Evolutionary conservation across 2,888 invertebrate species (phyloP).

Genomic region (Flexamia atlantica): DNA sequence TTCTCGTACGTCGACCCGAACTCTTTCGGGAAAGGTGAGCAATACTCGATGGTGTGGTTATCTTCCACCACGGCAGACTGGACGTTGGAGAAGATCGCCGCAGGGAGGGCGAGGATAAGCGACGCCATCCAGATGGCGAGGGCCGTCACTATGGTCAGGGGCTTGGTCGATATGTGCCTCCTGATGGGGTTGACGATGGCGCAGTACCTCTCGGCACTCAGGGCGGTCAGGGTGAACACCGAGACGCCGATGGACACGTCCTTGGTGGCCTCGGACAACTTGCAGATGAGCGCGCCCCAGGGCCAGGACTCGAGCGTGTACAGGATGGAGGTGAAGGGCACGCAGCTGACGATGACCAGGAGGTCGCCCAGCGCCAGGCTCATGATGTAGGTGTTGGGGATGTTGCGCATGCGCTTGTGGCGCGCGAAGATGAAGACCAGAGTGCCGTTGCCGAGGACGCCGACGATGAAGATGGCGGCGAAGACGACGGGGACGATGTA

Average conservation of each 20-base stretch:
- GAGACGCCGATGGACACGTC: constrained; percentile 93
- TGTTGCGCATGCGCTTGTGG: constrained; percentile 92
- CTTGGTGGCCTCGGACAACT: constrained; percentile 89
- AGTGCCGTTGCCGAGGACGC: constrained; percentile 93
- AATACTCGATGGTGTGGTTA: constrained; percentile 81
- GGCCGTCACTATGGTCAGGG: constrained; percentile 80
- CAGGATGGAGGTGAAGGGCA: constrained; percentile 90
- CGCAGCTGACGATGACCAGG: constrained; percentile 87
- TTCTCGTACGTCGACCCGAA: constrained; percentile 75
- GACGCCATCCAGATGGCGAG: constrained; percentile 90
- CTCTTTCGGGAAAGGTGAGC: constrained; percentile 83
- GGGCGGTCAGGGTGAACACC: constrained; percentile 91
- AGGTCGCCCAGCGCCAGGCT: constrained; percentile 78
- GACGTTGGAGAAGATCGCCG: constrained; percentile 85
- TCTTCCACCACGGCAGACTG: constrained; percentile 72
- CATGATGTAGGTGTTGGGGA: constrained; percentile 86
- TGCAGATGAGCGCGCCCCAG: constrained; percentile 89
- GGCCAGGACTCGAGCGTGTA: constrained; percentile 94
- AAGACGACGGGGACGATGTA: constrained; percentile 93
- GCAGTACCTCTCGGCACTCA: constrained; percentile 91
- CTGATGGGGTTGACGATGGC: constrained; percentile 93
- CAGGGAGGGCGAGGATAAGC: constrained; percentile 87
- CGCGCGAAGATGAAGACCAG: constrained; percentile 89
- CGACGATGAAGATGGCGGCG: constrained; percentile 90
- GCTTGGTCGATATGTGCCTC: constrained; percentile 76